Evolutionary conservation across 2,888 invertebrate genomes (phyloP).

Genomic region (Caenorhabditis japonica): DNA sequence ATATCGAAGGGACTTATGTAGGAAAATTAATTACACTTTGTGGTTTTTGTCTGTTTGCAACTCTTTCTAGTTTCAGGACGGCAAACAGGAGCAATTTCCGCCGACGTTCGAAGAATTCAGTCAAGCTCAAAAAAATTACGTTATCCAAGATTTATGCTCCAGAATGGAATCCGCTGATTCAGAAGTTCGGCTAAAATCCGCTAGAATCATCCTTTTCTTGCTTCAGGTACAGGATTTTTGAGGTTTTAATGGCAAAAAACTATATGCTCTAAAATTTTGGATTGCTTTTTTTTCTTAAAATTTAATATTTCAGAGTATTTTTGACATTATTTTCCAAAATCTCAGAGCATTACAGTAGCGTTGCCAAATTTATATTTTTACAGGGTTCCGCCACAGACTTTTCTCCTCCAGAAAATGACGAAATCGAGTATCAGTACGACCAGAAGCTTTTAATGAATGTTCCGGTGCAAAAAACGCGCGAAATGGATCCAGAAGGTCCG

Average conservation of each 20-base stretch:
- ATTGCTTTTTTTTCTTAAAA: too few species aligned
- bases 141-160: constrained; percentile 85
- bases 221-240: constrained; percentile 86
- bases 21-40: too few species aligned
- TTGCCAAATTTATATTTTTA: too few species aligned
- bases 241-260: too few species aligned
- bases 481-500: constrained; percentile 46
- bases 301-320: too few species aligned
- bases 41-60: background rate
- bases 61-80: constrained; percentile 15
- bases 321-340: too few species aligned
- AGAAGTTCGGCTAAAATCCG: constrained; percentile 88
- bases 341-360: too few species aligned
- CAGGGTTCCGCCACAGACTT: constrained; percentile 51
- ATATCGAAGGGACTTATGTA: constrained; percentile 31
- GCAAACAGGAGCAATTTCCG: constrained; percentile 32
- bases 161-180: constrained; percentile 91
- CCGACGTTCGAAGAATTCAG: constrained; percentile 41
- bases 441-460: constrained; percentile 46
- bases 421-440: constrained; percentile 49
- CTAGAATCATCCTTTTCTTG: constrained; percentile 92
- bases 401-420: constrained; percentile 26
- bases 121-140: constrained; percentile 31
- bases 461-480: constrained; percentile 32
- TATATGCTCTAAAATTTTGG: too few species aligned